These are phyloP conservation scores for Tiliacea citrago DNA, from an alignment of 2,888 invertebrate species.

Conservation along the genomic window DNA sequence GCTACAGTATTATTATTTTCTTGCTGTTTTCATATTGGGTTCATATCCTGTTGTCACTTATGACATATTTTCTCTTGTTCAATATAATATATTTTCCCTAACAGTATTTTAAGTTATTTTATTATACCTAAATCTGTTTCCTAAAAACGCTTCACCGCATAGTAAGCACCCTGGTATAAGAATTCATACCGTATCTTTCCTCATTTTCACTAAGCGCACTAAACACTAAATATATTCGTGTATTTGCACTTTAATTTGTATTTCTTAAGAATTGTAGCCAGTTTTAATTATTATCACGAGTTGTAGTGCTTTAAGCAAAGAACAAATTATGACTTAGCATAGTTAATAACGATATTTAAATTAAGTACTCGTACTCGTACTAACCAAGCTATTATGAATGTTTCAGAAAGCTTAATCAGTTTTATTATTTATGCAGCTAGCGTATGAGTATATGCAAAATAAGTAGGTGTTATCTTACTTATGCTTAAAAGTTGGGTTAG, in stretches of 20 bases:
- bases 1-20: no score
- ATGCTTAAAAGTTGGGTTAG: no score
- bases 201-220: constrained; percentile 5
- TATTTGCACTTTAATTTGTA: neutral
- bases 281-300: neutral
- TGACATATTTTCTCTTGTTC: neutral
- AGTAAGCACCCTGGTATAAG: neutral
- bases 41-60: neutral
- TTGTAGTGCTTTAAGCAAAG: neutral
- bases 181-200: neutral
- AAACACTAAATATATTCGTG: no score
- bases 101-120: neutral
- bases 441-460: neutral
- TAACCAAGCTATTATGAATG: neutral
- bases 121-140: neutral
- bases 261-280: neutral
- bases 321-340: neutral
- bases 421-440: neutral
- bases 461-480: neutral
- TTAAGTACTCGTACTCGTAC: no score
- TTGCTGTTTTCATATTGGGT: neutral
- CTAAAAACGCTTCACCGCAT: neutral
- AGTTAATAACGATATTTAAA: neutral
- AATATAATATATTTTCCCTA: neutral
- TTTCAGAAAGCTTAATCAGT: neutral